A percentile compares a stretch with the other conserved stretches of the same genome.
phyloP scores from a whole-genome alignment of 2,888 invertebrate species.

The Pristionchus maxplancki region DNA sequence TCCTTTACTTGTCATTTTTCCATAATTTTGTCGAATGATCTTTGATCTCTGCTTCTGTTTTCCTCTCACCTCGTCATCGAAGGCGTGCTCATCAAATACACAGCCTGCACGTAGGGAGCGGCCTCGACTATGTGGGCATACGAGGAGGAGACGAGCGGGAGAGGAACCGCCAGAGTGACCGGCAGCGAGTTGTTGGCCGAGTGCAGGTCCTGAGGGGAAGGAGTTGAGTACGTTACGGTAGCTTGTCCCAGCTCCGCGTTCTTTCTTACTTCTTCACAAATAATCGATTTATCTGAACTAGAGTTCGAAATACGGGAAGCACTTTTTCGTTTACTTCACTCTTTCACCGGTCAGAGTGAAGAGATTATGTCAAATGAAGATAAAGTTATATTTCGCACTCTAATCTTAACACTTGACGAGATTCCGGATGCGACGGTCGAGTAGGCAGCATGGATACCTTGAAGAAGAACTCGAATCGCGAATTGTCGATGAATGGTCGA shows the following conservation, averaged over 20 bases:
- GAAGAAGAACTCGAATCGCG: constrained; percentile 20
- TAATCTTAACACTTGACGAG: too few species aligned
- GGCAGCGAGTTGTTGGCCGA: neutral
- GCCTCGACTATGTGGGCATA: neutral
- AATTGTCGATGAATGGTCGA: constrained; percentile 33
- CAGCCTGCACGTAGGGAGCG: neutral
- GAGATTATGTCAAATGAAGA: too few species aligned
- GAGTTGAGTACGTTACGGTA: neutral
- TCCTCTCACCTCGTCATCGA: neutral
- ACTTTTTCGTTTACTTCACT: neutral
- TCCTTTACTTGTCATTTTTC: too few species aligned
- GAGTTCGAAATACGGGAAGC: too few species aligned
- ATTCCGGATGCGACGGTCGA: too few species aligned
- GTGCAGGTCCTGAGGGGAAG: constrained; percentile 11
- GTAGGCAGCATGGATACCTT: too few species aligned
- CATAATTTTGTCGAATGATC: neutral
- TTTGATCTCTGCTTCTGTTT: neutral
- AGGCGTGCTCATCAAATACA: constrained; percentile 11
- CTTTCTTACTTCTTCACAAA: too few species aligned
- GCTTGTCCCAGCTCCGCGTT: too few species aligned
- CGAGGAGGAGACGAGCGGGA: constrained; percentile 1
- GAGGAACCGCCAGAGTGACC: neutral
- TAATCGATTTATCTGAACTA: too few species aligned
- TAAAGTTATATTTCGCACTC: too few species aligned
- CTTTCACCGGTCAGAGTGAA: too few species aligned